Base-by-base conservation (phyloP, 2,797 vertebrate species). In the Propithecus deckenii region DNA sequence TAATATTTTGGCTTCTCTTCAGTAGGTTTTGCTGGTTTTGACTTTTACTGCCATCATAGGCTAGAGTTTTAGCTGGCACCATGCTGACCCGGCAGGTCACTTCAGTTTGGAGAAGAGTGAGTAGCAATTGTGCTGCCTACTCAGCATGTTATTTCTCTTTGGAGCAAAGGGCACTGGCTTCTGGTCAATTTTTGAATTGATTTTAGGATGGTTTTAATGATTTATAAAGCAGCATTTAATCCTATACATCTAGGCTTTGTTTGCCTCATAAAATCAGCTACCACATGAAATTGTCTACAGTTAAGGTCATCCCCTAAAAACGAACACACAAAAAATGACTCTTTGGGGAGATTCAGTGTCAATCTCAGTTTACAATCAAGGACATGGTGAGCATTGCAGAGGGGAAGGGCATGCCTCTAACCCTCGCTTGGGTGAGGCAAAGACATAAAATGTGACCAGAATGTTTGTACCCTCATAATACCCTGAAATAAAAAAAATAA, bases 141-240 rank as follows among this genome's bases (percentile, higher is more conserved):
- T 97, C 94, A 97, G 98, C 96, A 52, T 78, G 72, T 89, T 74
- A 57, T 92, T 89, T 94, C 93, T 92, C 74, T 89, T 90, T 80
- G 88, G 95, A 95, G 85, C 92, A 96, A 96, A 97, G 94, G 87
- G 74, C 79, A 41, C 78, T 95, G 88, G 86, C 89, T 97, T 94
- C 91, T 95, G 91, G 95, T 97, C 94, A 92, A 76, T 91, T 93
- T 95, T 93, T 90, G 63, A 94, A 97, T 96, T 91, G 95, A 97
- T 91, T 97, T 96, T 93, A 87, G 95, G 79, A 75, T 74, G 57
- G 71, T 87, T 94, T 96, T 97, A 97, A 97, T 89, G 97, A 97
- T 97, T 97, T 93, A 86, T 95, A 94, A 95, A 96, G 90, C 57
- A 93, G 55, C 75, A 71, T 91, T 98, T 97, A 96, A 95, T 96